Conservation (phyloP, 1,140 invertebrate species). For the Pygmarrhopalites habei region DNA sequence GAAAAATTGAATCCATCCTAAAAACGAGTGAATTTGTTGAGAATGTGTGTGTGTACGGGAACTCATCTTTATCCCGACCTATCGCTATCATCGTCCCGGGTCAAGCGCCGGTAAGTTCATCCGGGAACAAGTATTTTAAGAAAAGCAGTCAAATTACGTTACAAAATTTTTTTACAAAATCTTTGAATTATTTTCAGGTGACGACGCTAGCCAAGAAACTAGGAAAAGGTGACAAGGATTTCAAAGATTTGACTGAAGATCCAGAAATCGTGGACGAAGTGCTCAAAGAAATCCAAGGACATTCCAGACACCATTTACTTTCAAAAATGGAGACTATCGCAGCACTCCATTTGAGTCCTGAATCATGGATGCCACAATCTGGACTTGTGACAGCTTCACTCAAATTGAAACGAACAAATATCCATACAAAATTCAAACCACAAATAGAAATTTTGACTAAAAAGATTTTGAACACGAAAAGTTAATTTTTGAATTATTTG, state of each 20-base stretch:
- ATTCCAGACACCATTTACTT: too few relatives aligned
- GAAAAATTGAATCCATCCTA: constrained; percentile 81
- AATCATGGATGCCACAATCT: too few relatives aligned
- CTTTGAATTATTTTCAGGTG: background rate
- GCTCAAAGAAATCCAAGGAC: too few relatives aligned
- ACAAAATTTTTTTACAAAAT: background rate
- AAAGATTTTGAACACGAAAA: too few relatives aligned
- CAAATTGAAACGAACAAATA: too few relatives aligned
- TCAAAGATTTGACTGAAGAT: background rate
- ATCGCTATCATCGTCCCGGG: constrained; percentile 82
- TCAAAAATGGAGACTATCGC: too few relatives aligned
- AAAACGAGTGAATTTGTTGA: constrained; percentile 89
- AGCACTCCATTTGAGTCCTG: too few relatives aligned
- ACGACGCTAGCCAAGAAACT: background rate
- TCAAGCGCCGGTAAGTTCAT: constrained; percentile 17
- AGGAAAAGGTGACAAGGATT: too few relatives aligned
- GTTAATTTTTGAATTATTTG: too few relatives aligned
- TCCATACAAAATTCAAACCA: too few relatives aligned
- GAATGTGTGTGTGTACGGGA: constrained; percentile 90
- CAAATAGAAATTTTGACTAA: too few relatives aligned
- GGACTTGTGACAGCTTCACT: too few relatives aligned
- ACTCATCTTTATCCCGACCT: constrained; percentile 71
- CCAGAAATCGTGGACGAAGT: background rate
- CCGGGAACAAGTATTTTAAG: background rate
- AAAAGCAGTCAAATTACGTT: background rate